Conservation (phyloP, 2,797 vertebrate species). For the Poecilia wingei region DNA sequence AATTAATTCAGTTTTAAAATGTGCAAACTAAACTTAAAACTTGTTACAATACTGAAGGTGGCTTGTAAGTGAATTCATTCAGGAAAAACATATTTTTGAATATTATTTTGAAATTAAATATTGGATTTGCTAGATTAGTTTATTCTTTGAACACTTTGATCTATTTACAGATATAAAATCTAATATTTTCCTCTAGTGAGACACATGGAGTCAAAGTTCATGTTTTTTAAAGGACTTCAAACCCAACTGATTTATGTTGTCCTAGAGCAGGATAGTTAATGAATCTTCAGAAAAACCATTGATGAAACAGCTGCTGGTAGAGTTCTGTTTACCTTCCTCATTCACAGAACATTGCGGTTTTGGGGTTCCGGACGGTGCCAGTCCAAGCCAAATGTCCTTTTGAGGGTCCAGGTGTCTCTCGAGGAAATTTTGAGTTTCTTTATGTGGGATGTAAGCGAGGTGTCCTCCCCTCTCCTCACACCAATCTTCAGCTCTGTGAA, state of each 20-base stretch:
- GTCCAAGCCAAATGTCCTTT: conserved; percentile 87
- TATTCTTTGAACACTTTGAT: background rate
- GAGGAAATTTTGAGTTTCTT: conserved; percentile 87
- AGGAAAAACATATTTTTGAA: background rate
- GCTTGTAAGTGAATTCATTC: background rate
- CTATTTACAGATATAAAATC: background rate
- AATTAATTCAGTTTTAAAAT: background rate
- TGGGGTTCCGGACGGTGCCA: conserved; percentile 65
- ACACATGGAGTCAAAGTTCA: background rate
- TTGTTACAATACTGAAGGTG: background rate
- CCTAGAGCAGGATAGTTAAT: background rate
- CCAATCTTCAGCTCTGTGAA: conserved; percentile 84
- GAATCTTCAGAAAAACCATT: background rate
- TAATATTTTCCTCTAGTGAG: background rate
- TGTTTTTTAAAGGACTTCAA: background rate
- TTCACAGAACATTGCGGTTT: conserved; percentile 57
- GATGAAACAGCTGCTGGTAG: background rate
- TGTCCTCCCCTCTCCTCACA: conserved; percentile 89
- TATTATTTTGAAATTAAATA: background rate
- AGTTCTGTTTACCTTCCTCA: conserved; percentile 56
- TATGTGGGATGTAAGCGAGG: conserved; percentile 84
- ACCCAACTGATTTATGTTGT: background rate
- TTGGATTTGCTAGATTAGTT: background rate
- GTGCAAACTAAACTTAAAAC: background rate
- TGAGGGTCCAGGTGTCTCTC: conserved; percentile 77